Percentiles rank a stretch among this genome's conserved stretches.
Evolutionary conservation across 2,888 invertebrate species (phyloP).

Genomic region (Hartigia nigra): DNA sequence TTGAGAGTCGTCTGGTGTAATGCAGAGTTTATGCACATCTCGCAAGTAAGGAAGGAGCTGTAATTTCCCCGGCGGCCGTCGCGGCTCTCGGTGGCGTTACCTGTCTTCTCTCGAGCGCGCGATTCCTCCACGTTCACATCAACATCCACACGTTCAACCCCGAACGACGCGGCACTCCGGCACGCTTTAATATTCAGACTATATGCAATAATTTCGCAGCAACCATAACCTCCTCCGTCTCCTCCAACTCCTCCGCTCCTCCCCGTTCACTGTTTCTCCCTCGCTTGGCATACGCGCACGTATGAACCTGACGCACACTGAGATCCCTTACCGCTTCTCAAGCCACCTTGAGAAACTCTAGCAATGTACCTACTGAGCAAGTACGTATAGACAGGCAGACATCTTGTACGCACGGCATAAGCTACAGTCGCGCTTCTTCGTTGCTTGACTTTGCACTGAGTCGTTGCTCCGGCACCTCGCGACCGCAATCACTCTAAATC

Average conservation of each 20-base stretch:
- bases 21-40: slow-evolving; percentile 65
- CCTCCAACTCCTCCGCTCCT: neutral
- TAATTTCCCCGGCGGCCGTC: slow-evolving; percentile 66
- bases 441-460: neutral
- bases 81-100: slow-evolving; percentile 62
- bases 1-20: slow-evolving; percentile 59
- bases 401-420: neutral
- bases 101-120: slow-evolving; percentile 42
- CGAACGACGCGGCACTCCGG: slow-evolving; percentile 50
- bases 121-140: slow-evolving; percentile 24
- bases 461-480: slow-evolving; percentile 24
- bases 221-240: slow-evolving; percentile 51
- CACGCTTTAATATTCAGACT: slow-evolving; percentile 65
- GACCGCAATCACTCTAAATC: slow-evolving; percentile 57
- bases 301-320: neutral
- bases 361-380: neutral
- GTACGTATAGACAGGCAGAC: neutral
- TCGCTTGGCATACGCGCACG: slow-evolving; percentile 5
- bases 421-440: neutral
- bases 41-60: slow-evolving; percentile 60
- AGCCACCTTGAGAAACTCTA: neutral
- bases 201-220: slow-evolving; percentile 65
- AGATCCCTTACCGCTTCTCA: slow-evolving; percentile 19
- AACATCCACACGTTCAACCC: slow-evolving; percentile 25
- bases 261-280: slow-evolving; percentile 2